phyloP scores from a whole-genome alignment of 2,888 invertebrate genomes.

The Pterostichus niger region DNA sequence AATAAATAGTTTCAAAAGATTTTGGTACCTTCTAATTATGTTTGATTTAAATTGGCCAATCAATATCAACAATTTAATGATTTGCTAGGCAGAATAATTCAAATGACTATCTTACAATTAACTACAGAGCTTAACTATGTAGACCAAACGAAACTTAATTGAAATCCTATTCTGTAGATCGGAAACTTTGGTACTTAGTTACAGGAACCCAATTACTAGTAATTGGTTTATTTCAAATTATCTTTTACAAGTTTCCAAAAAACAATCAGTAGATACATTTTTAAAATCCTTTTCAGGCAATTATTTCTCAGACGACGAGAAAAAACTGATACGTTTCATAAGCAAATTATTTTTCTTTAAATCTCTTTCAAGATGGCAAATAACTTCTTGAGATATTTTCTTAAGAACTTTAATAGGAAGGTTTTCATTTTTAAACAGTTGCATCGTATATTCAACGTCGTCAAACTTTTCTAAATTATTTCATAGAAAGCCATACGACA shows the following conservation, averaged over 20 bases:
- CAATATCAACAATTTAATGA: not conserved
- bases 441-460: no score
- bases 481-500: no score
- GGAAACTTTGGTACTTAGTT: slow-evolving; percentile 20
- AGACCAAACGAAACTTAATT: slow-evolving; percentile 40
- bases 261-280: slow-evolving; percentile 1
- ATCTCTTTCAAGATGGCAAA: no score
- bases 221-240: slow-evolving; percentile 41
- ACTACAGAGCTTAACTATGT: slow-evolving; percentile 7
- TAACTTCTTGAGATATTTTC: no score
- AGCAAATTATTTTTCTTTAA: no score
- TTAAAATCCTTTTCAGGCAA: no score
- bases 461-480: no score
- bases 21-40: slow-evolving; percentile 1
- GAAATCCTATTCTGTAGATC: slow-evolving; percentile 36
- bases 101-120: slow-evolving; percentile 31
- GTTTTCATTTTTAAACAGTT: no score
- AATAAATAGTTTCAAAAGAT: no score
- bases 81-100: not conserved
- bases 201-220: slow-evolving; percentile 37
- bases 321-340: no score
- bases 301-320: no score
- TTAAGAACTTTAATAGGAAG: no score
- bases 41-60: slow-evolving; percentile 7
- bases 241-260: slow-evolving; percentile 11